Evolutionary conservation across 2,888 invertebrate species (phyloP).

Genomic region (Tinea pellionella): DNA sequence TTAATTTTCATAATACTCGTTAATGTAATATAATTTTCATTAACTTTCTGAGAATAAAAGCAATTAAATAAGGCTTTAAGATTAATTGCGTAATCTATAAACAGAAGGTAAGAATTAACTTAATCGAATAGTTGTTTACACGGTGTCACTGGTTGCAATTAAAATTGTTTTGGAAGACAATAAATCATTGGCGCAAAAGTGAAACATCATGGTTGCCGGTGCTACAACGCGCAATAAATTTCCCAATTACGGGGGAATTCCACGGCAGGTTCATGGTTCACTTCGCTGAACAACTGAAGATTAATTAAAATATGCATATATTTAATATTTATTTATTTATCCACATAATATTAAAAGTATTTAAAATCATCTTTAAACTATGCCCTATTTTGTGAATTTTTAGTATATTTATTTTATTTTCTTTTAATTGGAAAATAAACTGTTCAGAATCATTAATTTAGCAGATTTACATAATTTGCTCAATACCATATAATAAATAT

Average conservation of each 20-base stretch:
- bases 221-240: constrained; percentile 67
- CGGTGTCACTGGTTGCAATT: constrained; percentile 65
- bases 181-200: constrained; percentile 67
- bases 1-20: no score
- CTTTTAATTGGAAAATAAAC: no score
- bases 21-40: no score
- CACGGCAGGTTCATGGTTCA: constrained; percentile 5
- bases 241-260: constrained; percentile 59
- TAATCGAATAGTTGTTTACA: constrained; percentile 71
- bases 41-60: background rate
- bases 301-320: background rate
- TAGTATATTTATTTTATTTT: no score
- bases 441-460: no score
- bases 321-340: background rate
- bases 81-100: constrained; percentile 40
- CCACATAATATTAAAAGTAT: no score
- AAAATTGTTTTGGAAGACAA: constrained; percentile 64
- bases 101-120: constrained; percentile 47
- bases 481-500: no score
- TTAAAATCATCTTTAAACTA: no score
- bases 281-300: constrained; percentile 4
- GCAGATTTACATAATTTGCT: no score
- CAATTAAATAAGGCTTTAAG: constrained; percentile 31
- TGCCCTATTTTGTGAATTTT: no score
- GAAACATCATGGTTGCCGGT: constrained; percentile 57